Base-by-base conservation (phyloP, 2,113 vertebrate species). In the Ondatra zibethicus region DNA sequence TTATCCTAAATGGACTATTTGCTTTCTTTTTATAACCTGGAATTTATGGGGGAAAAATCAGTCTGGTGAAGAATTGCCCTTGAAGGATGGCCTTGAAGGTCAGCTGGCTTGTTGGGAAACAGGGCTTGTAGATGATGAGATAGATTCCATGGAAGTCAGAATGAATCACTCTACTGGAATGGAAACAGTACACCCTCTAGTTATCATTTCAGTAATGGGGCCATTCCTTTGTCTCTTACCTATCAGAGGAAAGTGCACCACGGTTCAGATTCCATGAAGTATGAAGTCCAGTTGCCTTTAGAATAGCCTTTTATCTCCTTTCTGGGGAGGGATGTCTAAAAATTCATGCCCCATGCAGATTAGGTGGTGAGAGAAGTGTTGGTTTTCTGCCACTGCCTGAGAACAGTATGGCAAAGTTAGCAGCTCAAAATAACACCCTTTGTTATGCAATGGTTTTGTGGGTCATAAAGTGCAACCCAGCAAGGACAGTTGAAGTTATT, bases 141-240 rank as follows among this genome's bases (percentile, higher is more conserved):
- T 50, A 58, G 52, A 78, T 58, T 50, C 8, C 33, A 72, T 68
- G 39, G 23, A 80, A 96, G 39, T 92, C 66, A 84, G 85, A 86
- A 87, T 50, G 45, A 76, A 73, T 84, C 12, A 68, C 3, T 55
- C 31, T 7, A n/a, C 10, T 47, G 23, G 68, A 89, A 73, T 92
- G 17, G 80, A 89, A 6, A 52, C 1, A 81, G 6, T 6, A 81
- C 11, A 61, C 16, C 13, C 2, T 42, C 42, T 5, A 45, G 27
- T 73, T 89, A 47, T 36, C 45, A 76, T 72, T 84, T 86, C 25
- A 88, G 17, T 33, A 25, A 55, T 25, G n/a, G 63, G 21, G 86
- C 23, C 7, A 63, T 76, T 82, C 91, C 66, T 81, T 81, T 93
- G 63, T 92, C 78, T 93, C 50, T 85, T 89, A 96, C 55, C 33